Evolutionary conservation across 2,888 invertebrate species (phyloP).

Genomic region (Agapetus fuscipes): DNA sequence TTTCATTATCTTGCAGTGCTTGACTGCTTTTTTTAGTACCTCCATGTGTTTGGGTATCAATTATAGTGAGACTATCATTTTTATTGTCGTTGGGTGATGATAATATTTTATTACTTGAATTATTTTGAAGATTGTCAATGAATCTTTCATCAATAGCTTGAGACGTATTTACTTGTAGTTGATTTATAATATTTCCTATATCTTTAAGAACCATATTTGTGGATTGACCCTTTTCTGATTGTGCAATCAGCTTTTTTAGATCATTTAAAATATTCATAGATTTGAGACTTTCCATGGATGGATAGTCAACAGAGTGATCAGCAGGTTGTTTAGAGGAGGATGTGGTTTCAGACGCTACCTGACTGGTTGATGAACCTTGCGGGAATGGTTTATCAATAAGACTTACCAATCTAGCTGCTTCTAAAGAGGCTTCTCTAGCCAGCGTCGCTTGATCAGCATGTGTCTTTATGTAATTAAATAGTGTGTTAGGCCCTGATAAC

Average conservation of each 20-base stretch:
- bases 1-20: too few species aligned
- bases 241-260: conserved; percentile 14
- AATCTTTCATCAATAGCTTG: too few species aligned
- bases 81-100: not conserved
- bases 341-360: conserved; percentile 11
- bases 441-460: conserved; percentile 19
- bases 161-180: not conserved
- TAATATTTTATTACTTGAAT: not conserved
- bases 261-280: conserved; percentile 9
- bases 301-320: too few species aligned
- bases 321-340: conserved; percentile 11
- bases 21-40: too few species aligned
- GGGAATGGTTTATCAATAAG: conserved; percentile 5
- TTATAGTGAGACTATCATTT: too few species aligned
- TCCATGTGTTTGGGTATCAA: too few species aligned
- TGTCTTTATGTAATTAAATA: conserved; percentile 17
- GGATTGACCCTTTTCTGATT: conserved; percentile 8
- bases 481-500: conserved; percentile 14
- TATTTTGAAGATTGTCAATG: too few species aligned
- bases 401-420: conserved; percentile 21
- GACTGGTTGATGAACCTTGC: conserved; percentile 8
- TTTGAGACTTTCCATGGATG: too few species aligned
- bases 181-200: conserved; percentile 31
- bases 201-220: conserved; percentile 24
- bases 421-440: conserved; percentile 18